Evolutionary conservation across 2,797 vertebrate genomes (phyloP).

Genomic region (Macroramphosus scolopax): DNA sequence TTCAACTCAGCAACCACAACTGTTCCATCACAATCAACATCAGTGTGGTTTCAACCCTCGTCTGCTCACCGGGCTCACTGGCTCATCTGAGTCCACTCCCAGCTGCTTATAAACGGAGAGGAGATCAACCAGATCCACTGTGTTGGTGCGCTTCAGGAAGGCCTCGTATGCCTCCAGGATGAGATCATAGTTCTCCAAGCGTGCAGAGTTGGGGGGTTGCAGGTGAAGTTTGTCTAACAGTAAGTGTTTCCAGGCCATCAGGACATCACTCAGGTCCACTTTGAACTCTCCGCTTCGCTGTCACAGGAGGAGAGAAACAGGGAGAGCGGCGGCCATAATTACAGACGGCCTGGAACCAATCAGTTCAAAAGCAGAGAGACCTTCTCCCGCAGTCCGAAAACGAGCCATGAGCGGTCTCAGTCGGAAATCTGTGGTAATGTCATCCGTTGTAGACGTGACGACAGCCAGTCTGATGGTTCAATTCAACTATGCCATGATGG

Average conservation of each 20-base stretch:
- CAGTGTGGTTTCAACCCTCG: constrained; percentile 29
- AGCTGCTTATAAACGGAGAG: constrained; percentile 76
- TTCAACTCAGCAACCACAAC: constrained; percentile 23
- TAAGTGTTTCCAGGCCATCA: constrained; percentile 88
- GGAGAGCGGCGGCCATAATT: constrained; percentile 49
- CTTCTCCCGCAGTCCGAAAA: constrained; percentile 27
- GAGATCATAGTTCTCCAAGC: constrained; percentile 81
- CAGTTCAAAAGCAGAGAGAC: constrained; percentile 37
- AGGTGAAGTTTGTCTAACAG: constrained; percentile 87
- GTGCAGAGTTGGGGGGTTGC: constrained; percentile 61
- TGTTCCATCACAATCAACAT: constrained; percentile 22
- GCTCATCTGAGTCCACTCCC: constrained; percentile 56
- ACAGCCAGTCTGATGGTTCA: constrained; percentile 52
- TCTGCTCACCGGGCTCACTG: constrained; percentile 82
- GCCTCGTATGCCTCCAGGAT: constrained; percentile 81
- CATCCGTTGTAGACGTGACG: constrained; percentile 50
- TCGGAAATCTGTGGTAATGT: constrained; percentile 54
- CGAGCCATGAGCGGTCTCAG: constrained; percentile 36
- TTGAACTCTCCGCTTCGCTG: constrained; percentile 86
- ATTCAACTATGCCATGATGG: constrained; percentile 27
- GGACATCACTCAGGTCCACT: constrained; percentile 85
- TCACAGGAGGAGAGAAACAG: constrained; percentile 63
- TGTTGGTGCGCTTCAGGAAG: constrained; percentile 86
- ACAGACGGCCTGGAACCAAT: constrained; percentile 58
- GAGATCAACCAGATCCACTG: constrained; percentile 89